Evolutionary conservation across 2,888 invertebrate species (phyloP).

Genomic region (Epicampocera succincta): DNA sequence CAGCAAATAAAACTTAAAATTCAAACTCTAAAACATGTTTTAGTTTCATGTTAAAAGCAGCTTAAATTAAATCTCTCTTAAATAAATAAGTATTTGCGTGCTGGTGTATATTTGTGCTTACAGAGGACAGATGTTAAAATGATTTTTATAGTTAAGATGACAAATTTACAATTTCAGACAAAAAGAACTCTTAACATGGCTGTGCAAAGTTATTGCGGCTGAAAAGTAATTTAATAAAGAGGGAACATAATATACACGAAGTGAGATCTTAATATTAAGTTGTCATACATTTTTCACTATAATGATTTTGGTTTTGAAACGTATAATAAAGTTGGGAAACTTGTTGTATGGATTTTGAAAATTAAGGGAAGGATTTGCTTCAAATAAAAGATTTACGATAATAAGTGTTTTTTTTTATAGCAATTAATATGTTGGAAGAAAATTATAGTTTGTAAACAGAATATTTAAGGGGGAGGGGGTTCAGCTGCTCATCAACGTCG

Average conservation of each 20-base stretch:
- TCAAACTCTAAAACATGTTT: conserved; percentile 46
- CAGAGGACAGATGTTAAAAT: conserved; percentile 48
- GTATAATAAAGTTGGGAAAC: no score
- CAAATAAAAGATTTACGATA: no score
- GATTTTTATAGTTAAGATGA: conserved; percentile 61
- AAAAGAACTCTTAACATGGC: conserved; percentile 45
- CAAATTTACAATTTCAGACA: conserved; percentile 62
- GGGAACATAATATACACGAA: neutral
- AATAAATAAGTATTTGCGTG: conserved; percentile 19
- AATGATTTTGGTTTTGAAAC: conserved; percentile 8
- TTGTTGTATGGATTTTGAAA: neutral
- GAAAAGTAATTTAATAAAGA: conserved; percentile 27
- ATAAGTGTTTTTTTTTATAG: no score
- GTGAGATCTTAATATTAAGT: conserved; percentile 61
- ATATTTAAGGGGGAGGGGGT: no score
- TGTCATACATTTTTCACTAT: conserved; percentile 52
- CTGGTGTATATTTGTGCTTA: neutral
- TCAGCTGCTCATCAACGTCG: no score
- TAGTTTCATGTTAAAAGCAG: conserved; percentile 54
- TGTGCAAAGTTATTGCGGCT: conserved; percentile 50
- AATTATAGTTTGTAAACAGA: no score
- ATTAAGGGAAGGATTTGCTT: no score
- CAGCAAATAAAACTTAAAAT: conserved; percentile 18
- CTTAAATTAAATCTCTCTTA: conserved; percentile 58
- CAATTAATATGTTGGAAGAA: no score